Evolutionary conservation across 2,888 invertebrate species (phyloP).

Genomic region (Timema cristinae): DNA sequence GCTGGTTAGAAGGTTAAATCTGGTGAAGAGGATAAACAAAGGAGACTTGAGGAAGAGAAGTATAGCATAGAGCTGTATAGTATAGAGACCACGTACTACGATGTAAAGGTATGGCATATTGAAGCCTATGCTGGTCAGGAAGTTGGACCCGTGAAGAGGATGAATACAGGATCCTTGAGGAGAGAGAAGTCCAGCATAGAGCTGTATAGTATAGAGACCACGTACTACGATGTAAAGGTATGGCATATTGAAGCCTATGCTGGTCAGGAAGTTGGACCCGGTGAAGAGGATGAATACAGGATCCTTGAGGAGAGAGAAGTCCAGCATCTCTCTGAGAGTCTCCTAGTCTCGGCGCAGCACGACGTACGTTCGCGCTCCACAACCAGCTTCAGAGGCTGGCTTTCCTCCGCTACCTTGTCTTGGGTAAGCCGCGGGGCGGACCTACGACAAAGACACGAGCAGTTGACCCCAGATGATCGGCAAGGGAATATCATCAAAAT

Average conservation of each 20-base stretch:
- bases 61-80: not conserved
- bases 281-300: conserved; percentile 85
- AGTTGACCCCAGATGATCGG: too few species aligned
- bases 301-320: conserved; percentile 77
- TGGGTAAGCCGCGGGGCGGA: conserved; percentile 31
- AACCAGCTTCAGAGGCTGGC: conserved; percentile 40
- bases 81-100: conserved; percentile 47
- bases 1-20: conserved; percentile 94
- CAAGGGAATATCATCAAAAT: too few species aligned
- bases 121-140: conserved; percentile 91
- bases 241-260: conserved; percentile 91
- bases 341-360: conserved; percentile 67
- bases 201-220: conserved; percentile 13
- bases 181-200: not conserved
- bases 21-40: conserved; percentile 79
- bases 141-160: conserved; percentile 90
- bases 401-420: conserved; percentile 53
- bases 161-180: conserved; percentile 56
- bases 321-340: conserved; percentile 76
- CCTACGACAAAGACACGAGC: not conserved
- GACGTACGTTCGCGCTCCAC: conserved; percentile 45
- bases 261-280: conserved; percentile 91
- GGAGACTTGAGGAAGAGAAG: not conserved
- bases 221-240: conserved; percentile 75
- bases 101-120: conserved; percentile 90